phyloP scores from a whole-genome alignment of 2,113 vertebrate species.

The Piprites chloris region DNA sequence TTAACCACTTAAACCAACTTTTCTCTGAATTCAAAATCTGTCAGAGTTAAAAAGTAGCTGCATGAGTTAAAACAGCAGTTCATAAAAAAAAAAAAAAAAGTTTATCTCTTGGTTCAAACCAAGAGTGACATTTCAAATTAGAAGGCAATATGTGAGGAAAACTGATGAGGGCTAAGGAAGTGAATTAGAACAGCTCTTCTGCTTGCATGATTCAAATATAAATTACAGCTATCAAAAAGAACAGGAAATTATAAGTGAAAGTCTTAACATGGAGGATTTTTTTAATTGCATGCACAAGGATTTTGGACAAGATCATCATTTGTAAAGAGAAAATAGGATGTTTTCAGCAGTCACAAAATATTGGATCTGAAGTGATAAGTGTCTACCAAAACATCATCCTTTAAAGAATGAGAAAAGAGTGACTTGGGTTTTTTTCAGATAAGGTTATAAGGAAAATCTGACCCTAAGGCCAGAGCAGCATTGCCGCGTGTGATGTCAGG shows the following conservation, averaged over 20 bases:
- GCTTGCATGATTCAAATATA: not conserved
- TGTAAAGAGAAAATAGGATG: not conserved
- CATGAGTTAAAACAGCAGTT: not conserved
- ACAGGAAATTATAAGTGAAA: not conserved
- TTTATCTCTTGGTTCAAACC: not conserved
- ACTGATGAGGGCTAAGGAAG: not conserved
- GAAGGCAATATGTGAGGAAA: not conserved
- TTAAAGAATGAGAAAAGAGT: not conserved
- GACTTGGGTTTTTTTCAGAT: not conserved
- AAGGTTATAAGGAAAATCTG: not conserved
- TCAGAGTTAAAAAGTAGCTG: not conserved
- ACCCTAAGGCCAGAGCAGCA: not conserved
- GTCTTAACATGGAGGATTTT: not conserved
- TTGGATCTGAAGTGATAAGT: not conserved
- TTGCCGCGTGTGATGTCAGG: not conserved
- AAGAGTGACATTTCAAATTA: not conserved
- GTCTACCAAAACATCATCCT: not conserved
- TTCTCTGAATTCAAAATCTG: not conserved
- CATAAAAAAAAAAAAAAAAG: not conserved
- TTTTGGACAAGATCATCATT: not conserved
- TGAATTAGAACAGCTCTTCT: not conserved
- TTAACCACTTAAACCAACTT: not conserved
- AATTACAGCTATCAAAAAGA: not conserved
- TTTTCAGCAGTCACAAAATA: not conserved
- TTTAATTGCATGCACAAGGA: not conserved